Conservation (phyloP, 2,113 vertebrate species). For the Oceanodroma tethys region DNA sequence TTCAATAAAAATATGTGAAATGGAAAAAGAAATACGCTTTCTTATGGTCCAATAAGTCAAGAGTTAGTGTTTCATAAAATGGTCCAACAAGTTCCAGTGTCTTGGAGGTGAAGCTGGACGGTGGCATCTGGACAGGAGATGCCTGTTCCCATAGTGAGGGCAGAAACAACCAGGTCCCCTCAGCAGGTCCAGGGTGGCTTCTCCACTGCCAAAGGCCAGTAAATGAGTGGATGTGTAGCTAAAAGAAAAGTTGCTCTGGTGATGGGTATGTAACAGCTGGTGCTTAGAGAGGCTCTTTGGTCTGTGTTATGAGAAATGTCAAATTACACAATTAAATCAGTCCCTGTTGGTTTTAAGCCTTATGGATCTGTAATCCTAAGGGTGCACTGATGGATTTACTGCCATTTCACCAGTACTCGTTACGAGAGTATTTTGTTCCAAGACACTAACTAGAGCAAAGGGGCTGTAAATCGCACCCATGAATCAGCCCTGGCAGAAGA, state of each 20-base stretch:
- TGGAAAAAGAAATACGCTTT: background rate
- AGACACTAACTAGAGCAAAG: background rate
- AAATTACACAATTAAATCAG: slow-evolving; percentile 6
- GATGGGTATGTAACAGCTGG: background rate
- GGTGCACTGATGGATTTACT: background rate
- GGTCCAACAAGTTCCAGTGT: background rate
- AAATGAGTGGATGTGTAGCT: background rate
- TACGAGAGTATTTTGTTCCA: background rate
- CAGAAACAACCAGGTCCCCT: background rate
- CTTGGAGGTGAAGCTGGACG: background rate
- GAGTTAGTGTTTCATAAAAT: background rate
- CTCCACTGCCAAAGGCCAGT: background rate
- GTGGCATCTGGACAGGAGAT: background rate
- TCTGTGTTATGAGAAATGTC: background rate
- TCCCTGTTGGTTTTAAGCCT: slow-evolving; percentile 4
- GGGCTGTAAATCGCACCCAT: background rate
- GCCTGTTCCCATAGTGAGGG: background rate
- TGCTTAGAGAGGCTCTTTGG: background rate
- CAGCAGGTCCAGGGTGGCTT: background rate
- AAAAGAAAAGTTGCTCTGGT: background rate
- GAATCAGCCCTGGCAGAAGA: background rate
- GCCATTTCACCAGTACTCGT: background rate
- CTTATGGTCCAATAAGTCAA: background rate
- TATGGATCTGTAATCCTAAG: background rate
- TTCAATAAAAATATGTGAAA: background rate